phyloP scores from a whole-genome alignment of 1,140 invertebrate species.

The Saxidomus purpurata region DNA sequence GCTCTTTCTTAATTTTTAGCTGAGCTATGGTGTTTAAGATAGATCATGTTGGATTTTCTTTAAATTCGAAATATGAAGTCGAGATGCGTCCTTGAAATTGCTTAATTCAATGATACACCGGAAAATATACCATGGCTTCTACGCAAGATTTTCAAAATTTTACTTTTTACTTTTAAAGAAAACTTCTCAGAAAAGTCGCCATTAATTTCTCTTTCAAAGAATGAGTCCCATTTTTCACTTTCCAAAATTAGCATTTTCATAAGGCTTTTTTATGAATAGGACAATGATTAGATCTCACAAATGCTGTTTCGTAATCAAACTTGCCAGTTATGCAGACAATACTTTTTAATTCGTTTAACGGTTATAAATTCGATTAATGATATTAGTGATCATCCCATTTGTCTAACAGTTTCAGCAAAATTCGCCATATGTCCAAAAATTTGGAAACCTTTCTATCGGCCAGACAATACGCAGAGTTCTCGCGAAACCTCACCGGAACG shows the following conservation, averaged over 20 bases:
- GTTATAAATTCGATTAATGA: constrained; percentile 68
- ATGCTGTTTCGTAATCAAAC: constrained; percentile 55
- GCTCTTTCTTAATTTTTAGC: no score
- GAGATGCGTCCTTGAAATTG: no score
- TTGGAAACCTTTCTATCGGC: constrained; percentile 37
- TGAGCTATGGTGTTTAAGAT: no score
- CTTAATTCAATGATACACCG: no score
- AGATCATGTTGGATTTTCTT: no score
- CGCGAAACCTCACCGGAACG: constrained; percentile 54
- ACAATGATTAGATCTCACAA: constrained; percentile 10
- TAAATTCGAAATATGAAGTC: no score
- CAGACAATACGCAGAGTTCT: constrained; percentile 15
- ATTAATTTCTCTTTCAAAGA: no score
- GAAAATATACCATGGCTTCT: no score
- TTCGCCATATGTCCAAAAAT: constrained; percentile 64
- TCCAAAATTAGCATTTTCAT: constrained; percentile 8
- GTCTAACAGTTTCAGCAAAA: constrained; percentile 40
- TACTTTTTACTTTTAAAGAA: no score
- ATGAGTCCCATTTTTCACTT: neutral
- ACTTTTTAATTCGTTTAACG: constrained; percentile 66
- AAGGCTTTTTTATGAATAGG: constrained; percentile 27
- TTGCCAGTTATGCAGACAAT: constrained; percentile 48
- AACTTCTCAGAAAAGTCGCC: no score
- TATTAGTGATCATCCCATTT: constrained; percentile 60
- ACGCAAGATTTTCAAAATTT: no score